Evolutionary conservation across 2,797 vertebrate species (phyloP).

Genomic region (Melanotaenia pygmaea): DNA sequence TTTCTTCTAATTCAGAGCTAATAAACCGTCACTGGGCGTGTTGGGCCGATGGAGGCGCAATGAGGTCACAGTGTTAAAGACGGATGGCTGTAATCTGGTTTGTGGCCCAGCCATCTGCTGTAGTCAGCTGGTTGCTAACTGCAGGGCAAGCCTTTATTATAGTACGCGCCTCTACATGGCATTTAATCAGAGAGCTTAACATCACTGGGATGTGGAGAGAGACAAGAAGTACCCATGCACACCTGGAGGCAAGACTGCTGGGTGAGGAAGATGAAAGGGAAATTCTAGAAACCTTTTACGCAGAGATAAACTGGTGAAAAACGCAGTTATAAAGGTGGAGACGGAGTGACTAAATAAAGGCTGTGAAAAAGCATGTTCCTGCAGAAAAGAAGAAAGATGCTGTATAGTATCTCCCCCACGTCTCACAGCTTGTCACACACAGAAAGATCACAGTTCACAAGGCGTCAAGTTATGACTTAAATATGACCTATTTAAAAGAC

Average conservation of each 20-base stretch:
- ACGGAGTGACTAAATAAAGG: slow-evolving; percentile 15
- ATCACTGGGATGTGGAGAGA: slow-evolving; percentile 31
- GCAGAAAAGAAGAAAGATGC: slow-evolving; percentile 10
- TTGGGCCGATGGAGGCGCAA: slow-evolving; percentile 62
- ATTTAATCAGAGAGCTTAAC: slow-evolving; percentile 72
- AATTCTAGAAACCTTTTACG: slow-evolving; percentile 30
- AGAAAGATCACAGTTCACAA: slow-evolving; percentile 38
- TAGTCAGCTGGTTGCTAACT: slow-evolving; percentile 81
- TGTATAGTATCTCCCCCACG: slow-evolving; percentile 14
- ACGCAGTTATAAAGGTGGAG: slow-evolving; percentile 4
- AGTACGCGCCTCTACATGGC: slow-evolving; percentile 51
- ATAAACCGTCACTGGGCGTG: slow-evolving; percentile 58
- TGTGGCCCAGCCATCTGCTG: slow-evolving; percentile 80
- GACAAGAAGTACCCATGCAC: slow-evolving; percentile 34
- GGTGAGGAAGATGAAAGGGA: slow-evolving; percentile 19
- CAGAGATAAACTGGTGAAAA: slow-evolving; percentile 34
- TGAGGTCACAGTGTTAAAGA: slow-evolving; percentile 81
- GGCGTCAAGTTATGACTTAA: slow-evolving; percentile 64
- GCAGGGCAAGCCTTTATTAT: slow-evolving; percentile 68
- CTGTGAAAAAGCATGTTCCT: slow-evolving; percentile 9
- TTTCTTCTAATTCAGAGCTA: slow-evolving; percentile 43
- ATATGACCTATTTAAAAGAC: slow-evolving; percentile 72
- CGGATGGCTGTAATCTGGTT: slow-evolving; percentile 82
- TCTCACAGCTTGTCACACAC: slow-evolving; percentile 39
- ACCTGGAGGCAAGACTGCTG: slow-evolving; percentile 44